Evolutionary conservation across 2,797 vertebrate species (phyloP), one percentile per base, ranked within the genome.

Genomic region (Eulemur rubriventer): DNA sequence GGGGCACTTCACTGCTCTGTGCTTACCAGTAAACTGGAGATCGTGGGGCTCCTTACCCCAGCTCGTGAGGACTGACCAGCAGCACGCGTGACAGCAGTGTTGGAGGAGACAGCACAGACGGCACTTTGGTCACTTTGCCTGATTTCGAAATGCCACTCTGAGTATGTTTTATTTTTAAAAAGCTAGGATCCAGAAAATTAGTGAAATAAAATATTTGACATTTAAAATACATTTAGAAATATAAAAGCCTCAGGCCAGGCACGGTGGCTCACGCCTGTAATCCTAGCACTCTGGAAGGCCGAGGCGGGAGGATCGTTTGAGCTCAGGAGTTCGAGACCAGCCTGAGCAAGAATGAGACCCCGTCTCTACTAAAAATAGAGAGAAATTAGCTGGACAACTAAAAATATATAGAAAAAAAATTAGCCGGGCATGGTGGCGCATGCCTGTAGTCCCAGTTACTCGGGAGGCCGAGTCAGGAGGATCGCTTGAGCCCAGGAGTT

Each of bases 161-260:
- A 87, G 10, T 73, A 24, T 78, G 7, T 70, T 81, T 57, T 84
- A 13, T 52, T 88, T 67, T 84, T 59, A 3, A 46, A 79, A 78
- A 82, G 57, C 13, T 78, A 57, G 13, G 57, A 70, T 75, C 95
- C 10, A 73, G 67, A 81, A 89, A 70, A 76, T 76, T 17, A 48
- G 4, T 78, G 63, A 84, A 86, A 70, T 92, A 84, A 94, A 76
- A 55, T 50, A 72, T 22, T 89, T 78, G 59, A 16, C 22, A 10
- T 41, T 70, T 79, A 89, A 89, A 83, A 46, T 75, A 33, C 10
- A 75, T 52, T 96, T 67, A 59, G 90, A 91, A 89, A 70, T 82
- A 30, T 4, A 65, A 72, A 2, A 46, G 43, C 43, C 43, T 46
- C 43, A 46, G 43, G 43, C 43, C 43, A 0, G 43, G 43, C 9